Percentiles rank a stretch among this genome's conserved stretches.
Evolutionary conservation across 2,797 vertebrate genomes (phyloP).

Genomic region (Microtus agrestis): DNA sequence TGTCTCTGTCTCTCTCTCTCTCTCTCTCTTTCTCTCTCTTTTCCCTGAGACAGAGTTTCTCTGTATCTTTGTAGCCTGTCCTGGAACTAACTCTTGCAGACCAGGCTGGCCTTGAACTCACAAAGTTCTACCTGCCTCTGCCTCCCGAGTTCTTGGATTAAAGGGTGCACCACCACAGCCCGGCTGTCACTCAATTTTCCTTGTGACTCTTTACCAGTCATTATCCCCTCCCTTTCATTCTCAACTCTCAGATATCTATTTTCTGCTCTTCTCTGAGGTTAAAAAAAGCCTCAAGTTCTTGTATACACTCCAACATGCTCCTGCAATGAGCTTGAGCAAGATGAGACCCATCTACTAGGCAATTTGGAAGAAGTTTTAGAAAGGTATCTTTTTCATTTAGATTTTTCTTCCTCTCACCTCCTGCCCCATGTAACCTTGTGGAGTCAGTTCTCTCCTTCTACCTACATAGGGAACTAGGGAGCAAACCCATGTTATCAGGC

Average conservation of each 20-base stretch:
- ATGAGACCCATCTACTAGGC: not conserved
- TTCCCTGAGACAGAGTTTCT: too few species aligned
- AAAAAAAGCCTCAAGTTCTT: not conserved
- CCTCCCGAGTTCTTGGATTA: too few species aligned
- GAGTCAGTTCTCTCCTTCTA: not conserved
- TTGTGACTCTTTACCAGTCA: not conserved
- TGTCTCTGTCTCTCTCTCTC: too few species aligned
- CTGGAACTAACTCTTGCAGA: too few species aligned
- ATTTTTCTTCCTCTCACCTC: not conserved
- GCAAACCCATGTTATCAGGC: not conserved
- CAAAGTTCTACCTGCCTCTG: too few species aligned
- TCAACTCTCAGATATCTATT: not conserved
- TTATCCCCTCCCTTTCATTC: not conserved
- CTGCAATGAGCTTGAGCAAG: not conserved
- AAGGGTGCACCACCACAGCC: fast-evolving
- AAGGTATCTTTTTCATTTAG: not conserved
- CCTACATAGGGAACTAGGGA: not conserved
- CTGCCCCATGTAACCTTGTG: not conserved
- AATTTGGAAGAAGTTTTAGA: not conserved
- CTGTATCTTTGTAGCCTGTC: too few species aligned
- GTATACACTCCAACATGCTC: not conserved
- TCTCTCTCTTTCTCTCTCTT: too few species aligned
- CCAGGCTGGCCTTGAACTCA: too few species aligned
- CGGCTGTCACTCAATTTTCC: not conserved
- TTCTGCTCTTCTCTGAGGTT: not conserved